Conservation (phyloP, 2,797 vertebrate species). For the Parauchenoglanis ngamensis region DNA sequence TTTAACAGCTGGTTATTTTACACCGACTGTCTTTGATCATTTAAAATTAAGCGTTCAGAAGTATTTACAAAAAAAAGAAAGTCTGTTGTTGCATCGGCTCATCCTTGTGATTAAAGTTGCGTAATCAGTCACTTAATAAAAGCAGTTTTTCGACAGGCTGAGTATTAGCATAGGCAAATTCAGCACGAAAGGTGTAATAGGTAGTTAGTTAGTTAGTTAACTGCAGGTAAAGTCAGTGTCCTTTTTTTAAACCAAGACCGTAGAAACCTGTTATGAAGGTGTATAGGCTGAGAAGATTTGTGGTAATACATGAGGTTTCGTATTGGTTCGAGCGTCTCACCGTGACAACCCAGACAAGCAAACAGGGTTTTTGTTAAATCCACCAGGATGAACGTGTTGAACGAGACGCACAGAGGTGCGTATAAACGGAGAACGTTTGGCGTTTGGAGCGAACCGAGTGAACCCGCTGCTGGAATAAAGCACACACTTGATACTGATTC, state of each 20-base stretch:
- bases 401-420: background rate
- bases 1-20: background rate
- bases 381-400: background rate
- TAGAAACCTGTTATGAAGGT: background rate
- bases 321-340: background rate
- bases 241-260: background rate
- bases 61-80: background rate
- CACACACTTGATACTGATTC: constrained; percentile 6
- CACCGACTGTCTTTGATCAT: background rate
- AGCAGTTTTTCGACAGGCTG: background rate
- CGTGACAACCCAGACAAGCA: background rate
- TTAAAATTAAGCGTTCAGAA: background rate
- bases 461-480: constrained; percentile 4
- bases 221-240: background rate
- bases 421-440: background rate
- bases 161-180: too few species aligned
- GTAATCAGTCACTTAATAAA: background rate
- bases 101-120: background rate
- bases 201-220: background rate
- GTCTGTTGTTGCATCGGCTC: background rate
- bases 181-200: too few species aligned
- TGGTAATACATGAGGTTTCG: background rate
- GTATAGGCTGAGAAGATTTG: background rate
- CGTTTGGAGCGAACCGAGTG: background rate
- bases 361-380: background rate